These are phyloP conservation scores for Ptychoptera contaminata DNA, from an alignment of 2,888 invertebrate species.

Conservation along the genomic window DNA sequence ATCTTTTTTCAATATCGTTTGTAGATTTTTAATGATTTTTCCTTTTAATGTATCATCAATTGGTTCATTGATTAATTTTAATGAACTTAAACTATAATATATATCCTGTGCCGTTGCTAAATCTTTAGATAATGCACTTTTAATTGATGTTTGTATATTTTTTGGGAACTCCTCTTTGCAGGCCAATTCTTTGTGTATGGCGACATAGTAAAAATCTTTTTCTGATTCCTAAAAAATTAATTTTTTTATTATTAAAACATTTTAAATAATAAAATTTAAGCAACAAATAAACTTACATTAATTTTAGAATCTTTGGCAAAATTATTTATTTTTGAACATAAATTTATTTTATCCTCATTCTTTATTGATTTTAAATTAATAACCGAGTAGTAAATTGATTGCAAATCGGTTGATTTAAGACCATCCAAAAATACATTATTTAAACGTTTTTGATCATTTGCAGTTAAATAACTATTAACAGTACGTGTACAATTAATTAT, in stretches of 20 bases:
- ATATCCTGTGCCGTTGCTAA: conserved; percentile 51
- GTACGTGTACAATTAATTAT: conserved; percentile 15
- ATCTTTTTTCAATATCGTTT: conserved; percentile 68
- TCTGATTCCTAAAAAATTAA: conserved; percentile 27
- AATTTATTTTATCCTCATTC: conserved; percentile 33
- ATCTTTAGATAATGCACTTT: conserved; percentile 45
- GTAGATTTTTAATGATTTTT: conserved; percentile 55
- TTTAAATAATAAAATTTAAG: background rate
- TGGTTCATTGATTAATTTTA: conserved; percentile 50
- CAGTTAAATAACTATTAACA: conserved; percentile 23
- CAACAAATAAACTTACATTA: conserved; percentile 30
- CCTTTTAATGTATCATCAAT: conserved; percentile 48
- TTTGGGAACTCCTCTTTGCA: conserved; percentile 37
- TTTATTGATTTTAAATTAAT: conserved; percentile 54
- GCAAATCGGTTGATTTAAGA: conserved; percentile 41
- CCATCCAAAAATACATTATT: conserved; percentile 30
- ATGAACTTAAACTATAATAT: conserved; percentile 54
- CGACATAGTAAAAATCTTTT: conserved; percentile 48
- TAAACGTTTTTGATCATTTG: conserved; percentile 24
- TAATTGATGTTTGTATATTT: conserved; percentile 33
- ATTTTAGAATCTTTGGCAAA: conserved; percentile 24
- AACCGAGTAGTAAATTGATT: conserved; percentile 54
- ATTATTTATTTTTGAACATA: conserved; percentile 33
- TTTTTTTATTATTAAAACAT: background rate
- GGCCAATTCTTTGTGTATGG: conserved; percentile 41